A percentile compares a stretch with the other conserved stretches of the same genome.
Evolutionary conservation across 2,113 vertebrate species (phyloP).

Genomic region (Poeciliopsis turrubarensis): DNA sequence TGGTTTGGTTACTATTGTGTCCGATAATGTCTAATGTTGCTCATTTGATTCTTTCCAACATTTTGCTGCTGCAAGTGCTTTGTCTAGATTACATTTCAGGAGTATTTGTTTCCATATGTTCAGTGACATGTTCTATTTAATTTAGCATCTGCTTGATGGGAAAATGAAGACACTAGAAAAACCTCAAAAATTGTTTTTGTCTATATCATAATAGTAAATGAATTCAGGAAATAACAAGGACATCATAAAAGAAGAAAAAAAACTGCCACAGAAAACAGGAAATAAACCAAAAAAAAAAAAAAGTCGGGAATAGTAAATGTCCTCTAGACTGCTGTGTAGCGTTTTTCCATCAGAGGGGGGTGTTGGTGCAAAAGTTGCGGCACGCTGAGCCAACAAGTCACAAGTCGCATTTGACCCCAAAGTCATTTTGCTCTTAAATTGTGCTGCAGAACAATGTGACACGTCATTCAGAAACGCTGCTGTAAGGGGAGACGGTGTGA

Average conservation of each 20-base stretch:
- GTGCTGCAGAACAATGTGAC: constrained; percentile 57
- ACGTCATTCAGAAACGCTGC: constrained; percentile 20
- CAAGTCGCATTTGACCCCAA: constrained; percentile 44
- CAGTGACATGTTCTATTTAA: background rate
- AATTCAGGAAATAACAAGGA: background rate
- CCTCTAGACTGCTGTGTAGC: constrained; percentile 6
- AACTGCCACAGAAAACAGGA: background rate
- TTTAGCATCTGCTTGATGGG: background rate
- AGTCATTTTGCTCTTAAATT: constrained; percentile 60
- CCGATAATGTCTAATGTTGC: background rate
- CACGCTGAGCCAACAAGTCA: background rate
- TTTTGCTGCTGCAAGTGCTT: background rate
- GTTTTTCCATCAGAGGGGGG: constrained; percentile 51
- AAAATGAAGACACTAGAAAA: background rate
- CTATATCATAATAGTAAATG: background rate
- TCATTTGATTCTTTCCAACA: background rate
- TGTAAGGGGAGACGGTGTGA: constrained; percentile 26
- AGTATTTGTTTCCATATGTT: background rate
- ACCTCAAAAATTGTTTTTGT: background rate
- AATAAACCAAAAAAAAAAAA: background rate
- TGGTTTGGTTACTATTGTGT: background rate
- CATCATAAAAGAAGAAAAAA: background rate
- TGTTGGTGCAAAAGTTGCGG: constrained; percentile 27
- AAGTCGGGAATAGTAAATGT: background rate
- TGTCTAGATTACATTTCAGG: background rate